A percentile compares a stretch with the other conserved stretches of the same genome.
phyloP scores from a whole-genome alignment of 2,113 vertebrate genomes.

The Osmerus eperlanus region DNA sequence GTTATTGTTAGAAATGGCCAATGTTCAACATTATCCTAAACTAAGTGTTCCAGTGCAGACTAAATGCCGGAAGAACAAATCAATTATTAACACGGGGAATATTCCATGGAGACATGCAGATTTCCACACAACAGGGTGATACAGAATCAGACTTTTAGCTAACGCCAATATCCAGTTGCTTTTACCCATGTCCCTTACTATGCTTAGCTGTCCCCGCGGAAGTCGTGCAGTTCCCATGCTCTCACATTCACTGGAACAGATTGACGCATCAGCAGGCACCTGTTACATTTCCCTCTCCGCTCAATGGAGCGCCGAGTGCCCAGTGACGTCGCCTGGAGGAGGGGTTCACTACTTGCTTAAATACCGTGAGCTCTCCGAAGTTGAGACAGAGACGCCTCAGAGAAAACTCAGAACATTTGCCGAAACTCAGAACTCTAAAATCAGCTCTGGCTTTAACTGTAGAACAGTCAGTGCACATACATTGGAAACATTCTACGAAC shows the following conservation, averaged over 20 bases:
- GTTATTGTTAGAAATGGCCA: slow-evolving; percentile 7
- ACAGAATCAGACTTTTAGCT: no score
- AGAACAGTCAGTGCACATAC: slow-evolving; percentile 9
- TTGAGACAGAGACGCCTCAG: slow-evolving; percentile 23
- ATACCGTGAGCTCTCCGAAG: slow-evolving; percentile 17
- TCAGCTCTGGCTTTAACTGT: slow-evolving; percentile 6
- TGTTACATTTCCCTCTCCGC: slow-evolving; percentile 17
- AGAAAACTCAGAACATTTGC: neutral
- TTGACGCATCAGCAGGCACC: slow-evolving; percentile 52
- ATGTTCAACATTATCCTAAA: slow-evolving; percentile 5
- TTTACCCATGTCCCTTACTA: neutral
- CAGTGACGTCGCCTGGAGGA: slow-evolving; percentile 53
- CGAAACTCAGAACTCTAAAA: neutral
- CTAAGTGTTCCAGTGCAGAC: neutral
- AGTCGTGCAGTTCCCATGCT: neutral
- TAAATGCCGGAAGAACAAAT: slow-evolving; percentile 15
- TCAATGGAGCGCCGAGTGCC: slow-evolving; percentile 4
- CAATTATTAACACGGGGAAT: slow-evolving; percentile 23
- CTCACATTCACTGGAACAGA: slow-evolving; percentile 14
- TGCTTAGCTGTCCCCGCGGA: neutral
- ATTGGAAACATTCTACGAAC: neutral
- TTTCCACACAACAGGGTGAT: no score
- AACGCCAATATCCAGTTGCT: no score
- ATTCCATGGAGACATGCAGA: neutral
- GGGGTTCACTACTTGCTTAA: slow-evolving; percentile 32